Evolutionary conservation across 2,888 invertebrate species (phyloP).

Genomic region (Altica lythri): DNA sequence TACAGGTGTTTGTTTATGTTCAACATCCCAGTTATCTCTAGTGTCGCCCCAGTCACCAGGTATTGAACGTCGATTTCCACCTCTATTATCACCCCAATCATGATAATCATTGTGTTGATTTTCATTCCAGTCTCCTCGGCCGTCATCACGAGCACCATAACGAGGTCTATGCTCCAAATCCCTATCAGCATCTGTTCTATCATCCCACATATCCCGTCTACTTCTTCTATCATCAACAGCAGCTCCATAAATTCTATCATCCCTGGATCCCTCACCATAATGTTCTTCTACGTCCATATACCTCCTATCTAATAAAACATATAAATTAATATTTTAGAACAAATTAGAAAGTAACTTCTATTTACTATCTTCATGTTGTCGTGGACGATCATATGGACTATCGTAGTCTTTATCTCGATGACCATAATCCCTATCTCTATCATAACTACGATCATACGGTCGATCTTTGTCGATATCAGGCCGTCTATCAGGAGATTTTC

Average conservation of each 20-base stretch:
- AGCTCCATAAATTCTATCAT: slow-evolving; percentile 51
- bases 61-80: slow-evolving; percentile 60
- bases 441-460: slow-evolving; percentile 43
- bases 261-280: slow-evolving; percentile 50
- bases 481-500: slow-evolving; percentile 42
- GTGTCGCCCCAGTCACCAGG: slow-evolving; percentile 62
- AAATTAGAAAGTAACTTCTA: too few relatives aligned
- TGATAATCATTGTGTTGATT: slow-evolving; percentile 9
- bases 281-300: slow-evolving; percentile 53
- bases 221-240: slow-evolving; percentile 53
- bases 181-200: slow-evolving; percentile 35
- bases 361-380: slow-evolving; percentile 56
- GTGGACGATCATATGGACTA: slow-evolving; percentile 57
- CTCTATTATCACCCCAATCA: slow-evolving; percentile 27
- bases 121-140: slow-evolving; percentile 15
- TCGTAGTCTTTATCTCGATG: slow-evolving; percentile 52
- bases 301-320: too few relatives aligned
- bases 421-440: slow-evolving; percentile 48
- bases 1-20: slow-evolving; percentile 46
- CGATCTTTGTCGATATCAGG: slow-evolving; percentile 44
- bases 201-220: slow-evolving; percentile 54
- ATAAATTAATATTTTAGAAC: too few relatives aligned
- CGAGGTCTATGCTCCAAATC: too few relatives aligned
- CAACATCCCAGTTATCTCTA: slow-evolving; percentile 52
- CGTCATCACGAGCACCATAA: too few relatives aligned